These are phyloP conservation scores for Chaetophractus vellerosus DNA, from an alignment of 2,797 vertebrate species.

Conservation along the genomic window DNA sequence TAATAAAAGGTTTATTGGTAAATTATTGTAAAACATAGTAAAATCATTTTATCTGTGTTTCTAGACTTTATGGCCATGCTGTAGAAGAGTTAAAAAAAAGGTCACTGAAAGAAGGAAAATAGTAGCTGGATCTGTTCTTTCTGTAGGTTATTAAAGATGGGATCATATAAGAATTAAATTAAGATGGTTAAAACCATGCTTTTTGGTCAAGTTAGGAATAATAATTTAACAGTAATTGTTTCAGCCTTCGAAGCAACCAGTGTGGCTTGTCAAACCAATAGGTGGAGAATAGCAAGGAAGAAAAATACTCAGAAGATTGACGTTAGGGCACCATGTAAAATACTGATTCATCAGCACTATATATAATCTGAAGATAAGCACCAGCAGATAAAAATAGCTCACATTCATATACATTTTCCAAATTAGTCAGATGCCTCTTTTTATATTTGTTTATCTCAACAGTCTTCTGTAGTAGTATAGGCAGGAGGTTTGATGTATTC, in stretches of 20 bases:
- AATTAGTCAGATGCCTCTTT: slow-evolving; percentile 43
- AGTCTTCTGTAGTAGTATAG: background rate
- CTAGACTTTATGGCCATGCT: background rate
- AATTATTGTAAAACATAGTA: background rate
- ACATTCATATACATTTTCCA: background rate
- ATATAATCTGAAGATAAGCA: background rate
- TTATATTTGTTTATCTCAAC: slow-evolving; percentile 40
- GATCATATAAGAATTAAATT: background rate
- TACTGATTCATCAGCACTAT: background rate
- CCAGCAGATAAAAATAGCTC: background rate
- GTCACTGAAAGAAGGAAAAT: background rate
- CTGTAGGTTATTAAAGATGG: background rate
- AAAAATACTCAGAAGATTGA: background rate
- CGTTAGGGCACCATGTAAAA: background rate
- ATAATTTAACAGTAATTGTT: slow-evolving; percentile 12
- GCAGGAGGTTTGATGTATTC: background rate
- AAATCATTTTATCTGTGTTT: slow-evolving; percentile 42
- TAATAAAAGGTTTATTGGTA: slow-evolving; percentile 11
- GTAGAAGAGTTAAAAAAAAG: background rate
- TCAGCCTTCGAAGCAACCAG: background rate
- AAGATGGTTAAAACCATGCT: background rate
- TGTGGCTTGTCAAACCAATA: background rate
- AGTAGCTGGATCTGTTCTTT: background rate
- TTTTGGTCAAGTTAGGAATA: slow-evolving; percentile 6
- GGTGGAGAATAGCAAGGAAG: background rate